phyloP scores from a whole-genome alignment of 2,797 vertebrate species.

The Lophura swinhoii region DNA sequence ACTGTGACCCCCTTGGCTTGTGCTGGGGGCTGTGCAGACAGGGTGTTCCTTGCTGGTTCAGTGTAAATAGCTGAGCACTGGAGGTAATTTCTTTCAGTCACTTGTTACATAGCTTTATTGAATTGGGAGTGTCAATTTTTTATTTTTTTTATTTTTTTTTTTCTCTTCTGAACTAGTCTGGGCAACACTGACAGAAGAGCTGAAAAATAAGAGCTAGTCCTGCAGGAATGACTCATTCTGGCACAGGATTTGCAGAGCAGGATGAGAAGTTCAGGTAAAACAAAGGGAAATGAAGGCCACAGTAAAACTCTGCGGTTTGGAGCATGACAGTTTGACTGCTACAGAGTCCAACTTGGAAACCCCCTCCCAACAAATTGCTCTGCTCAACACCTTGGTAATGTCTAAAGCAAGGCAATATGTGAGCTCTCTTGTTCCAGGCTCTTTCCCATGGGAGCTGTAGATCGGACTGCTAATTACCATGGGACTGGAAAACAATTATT shows the following conservation, averaged over 20 bases:
- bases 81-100: constrained; percentile 53
- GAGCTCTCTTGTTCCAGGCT: background rate
- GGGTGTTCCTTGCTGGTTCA: constrained; percentile 18
- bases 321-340: constrained; percentile 49
- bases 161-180: constrained; percentile 72
- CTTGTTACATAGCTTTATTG: constrained; percentile 46
- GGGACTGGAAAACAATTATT: constrained; percentile 49
- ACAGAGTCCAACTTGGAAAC: constrained; percentile 9
- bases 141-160: constrained; percentile 40
- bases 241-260: constrained; percentile 57
- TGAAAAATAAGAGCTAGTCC: constrained; percentile 74
- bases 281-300: constrained; percentile 36
- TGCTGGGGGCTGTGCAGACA: background rate
- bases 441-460: constrained; percentile 59
- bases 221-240: constrained; percentile 74
- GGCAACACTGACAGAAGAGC: constrained; percentile 62
- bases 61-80: constrained; percentile 24
- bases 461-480: constrained; percentile 36
- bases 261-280: constrained; percentile 70
- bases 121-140: constrained; percentile 64
- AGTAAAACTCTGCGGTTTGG: constrained; percentile 60
- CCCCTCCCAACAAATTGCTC: constrained; percentile 59
- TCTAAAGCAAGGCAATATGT: background rate
- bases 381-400: constrained; percentile 35
- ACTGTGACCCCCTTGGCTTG: background rate